Evolutionary conservation across 2,797 vertebrate genomes (phyloP).

Genomic region (Sebastes hubbsi): DNA sequence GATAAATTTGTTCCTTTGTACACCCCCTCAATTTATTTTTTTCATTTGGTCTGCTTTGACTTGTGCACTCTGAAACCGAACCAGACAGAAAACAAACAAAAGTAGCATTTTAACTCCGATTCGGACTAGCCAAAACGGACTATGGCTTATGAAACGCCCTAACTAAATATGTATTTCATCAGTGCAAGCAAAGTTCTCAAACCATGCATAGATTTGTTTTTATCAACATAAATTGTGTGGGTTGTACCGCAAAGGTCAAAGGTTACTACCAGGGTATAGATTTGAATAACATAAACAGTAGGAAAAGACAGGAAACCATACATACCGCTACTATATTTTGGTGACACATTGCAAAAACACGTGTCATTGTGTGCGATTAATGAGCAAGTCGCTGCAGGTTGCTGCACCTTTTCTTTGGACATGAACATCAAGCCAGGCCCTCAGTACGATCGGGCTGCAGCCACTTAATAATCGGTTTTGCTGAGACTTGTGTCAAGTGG

Average conservation of each 20-base stretch:
- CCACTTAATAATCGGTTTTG: background rate
- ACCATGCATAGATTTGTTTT: background rate
- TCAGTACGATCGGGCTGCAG: background rate
- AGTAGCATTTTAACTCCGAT: no score
- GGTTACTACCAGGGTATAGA: background rate
- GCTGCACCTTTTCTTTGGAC: background rate
- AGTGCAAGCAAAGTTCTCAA: background rate
- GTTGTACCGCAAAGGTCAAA: constrained; percentile 2
- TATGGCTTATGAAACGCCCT: no score
- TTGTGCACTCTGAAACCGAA: no score
- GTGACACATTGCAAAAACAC: background rate
- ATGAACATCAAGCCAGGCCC: background rate
- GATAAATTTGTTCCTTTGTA: no score
- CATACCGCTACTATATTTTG: background rate
- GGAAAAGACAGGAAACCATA: constrained; percentile 11
- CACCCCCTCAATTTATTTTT: no score
- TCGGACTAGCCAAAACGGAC: no score
- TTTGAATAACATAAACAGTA: background rate
- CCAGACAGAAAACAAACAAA: no score
- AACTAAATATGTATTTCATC: background rate
- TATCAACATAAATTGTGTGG: background rate
- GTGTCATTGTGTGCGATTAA: background rate
- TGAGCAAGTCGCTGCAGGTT: background rate
- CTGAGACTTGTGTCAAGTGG: background rate
- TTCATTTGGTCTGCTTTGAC: rapidly evolving